phyloP scores from a whole-genome alignment of 2,888 invertebrate species.

The Phyllotreta cruciferae region DNA sequence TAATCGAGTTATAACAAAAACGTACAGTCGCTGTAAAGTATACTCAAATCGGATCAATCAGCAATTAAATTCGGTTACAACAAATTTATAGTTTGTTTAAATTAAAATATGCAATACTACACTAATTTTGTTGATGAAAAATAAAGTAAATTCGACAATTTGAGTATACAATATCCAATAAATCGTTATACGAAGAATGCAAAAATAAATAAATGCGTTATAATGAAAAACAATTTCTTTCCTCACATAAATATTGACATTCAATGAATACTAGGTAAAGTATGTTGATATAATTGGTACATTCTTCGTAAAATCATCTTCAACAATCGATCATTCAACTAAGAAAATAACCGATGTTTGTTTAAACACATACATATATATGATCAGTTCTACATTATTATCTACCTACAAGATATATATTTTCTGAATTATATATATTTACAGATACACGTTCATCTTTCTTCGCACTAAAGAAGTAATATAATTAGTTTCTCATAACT shows the following conservation, averaged over 20 bases:
- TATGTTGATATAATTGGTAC: neutral
- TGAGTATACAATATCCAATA: no score
- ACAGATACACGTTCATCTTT: conserved; percentile 7
- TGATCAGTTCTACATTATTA: conserved; percentile 22
- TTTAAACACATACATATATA: conserved; percentile 14
- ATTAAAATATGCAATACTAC: no score
- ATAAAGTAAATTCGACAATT: no score
- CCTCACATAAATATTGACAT: neutral
- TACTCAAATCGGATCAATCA: no score
- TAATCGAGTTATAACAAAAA: neutral
- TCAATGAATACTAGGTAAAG: conserved; percentile 1
- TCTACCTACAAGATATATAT: conserved; percentile 17
- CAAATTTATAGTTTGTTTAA: no score
- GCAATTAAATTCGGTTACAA: no score
- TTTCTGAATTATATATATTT: conserved; percentile 11
- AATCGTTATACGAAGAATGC: no score
- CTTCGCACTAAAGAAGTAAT: conserved; percentile 23
- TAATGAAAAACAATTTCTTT: no score
- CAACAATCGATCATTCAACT: conserved; percentile 5
- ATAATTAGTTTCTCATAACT: conserved; percentile 17
- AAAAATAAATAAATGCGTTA: no score
- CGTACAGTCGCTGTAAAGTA: no score
- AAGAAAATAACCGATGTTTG: conserved; percentile 11
- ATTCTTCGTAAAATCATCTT: conserved; percentile 3
- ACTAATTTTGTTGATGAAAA: no score